These are phyloP conservation scores for Deroptyus accipitrinus DNA, from an alignment of 2,113 vertebrate species.

Conservation along the genomic window DNA sequence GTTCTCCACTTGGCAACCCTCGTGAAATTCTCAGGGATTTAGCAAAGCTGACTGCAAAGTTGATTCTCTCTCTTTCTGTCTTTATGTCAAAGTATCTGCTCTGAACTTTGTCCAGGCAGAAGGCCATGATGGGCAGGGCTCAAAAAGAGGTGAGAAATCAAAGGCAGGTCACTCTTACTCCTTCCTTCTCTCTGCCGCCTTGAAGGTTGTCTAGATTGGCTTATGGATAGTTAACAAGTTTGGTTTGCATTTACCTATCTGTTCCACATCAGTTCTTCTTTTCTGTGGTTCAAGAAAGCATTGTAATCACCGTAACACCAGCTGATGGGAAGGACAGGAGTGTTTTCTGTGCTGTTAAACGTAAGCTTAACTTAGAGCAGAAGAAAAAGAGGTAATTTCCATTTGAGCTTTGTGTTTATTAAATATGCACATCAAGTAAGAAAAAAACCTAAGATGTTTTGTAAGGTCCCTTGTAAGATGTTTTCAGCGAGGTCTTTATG, in stretches of 20 bases:
- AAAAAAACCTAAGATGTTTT: neutral
- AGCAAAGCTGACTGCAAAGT: neutral
- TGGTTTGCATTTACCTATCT: neutral
- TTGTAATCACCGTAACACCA: neutral
- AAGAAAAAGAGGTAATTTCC: constrained; percentile 6
- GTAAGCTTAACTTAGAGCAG: neutral
- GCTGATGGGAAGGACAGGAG: neutral
- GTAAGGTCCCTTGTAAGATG: neutral
- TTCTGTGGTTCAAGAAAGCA: neutral
- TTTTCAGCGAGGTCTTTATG: neutral
- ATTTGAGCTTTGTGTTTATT: neutral
- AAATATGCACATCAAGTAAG: neutral
- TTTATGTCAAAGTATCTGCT: neutral
- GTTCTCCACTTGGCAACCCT: neutral
- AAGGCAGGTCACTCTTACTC: neutral
- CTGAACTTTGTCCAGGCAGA: neutral
- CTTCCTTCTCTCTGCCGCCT: neutral
- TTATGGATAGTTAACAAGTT: neutral
- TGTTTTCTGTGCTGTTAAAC: neutral
- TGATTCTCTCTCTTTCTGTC: neutral
- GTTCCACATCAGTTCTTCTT: neutral
- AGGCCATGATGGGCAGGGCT: neutral
- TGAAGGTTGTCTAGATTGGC: neutral
- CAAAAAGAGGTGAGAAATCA: neutral
- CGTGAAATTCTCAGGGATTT: neutral